Evolutionary conservation across 2,888 invertebrate species (phyloP).

Genomic region (Polylopha cassiicola): DNA sequence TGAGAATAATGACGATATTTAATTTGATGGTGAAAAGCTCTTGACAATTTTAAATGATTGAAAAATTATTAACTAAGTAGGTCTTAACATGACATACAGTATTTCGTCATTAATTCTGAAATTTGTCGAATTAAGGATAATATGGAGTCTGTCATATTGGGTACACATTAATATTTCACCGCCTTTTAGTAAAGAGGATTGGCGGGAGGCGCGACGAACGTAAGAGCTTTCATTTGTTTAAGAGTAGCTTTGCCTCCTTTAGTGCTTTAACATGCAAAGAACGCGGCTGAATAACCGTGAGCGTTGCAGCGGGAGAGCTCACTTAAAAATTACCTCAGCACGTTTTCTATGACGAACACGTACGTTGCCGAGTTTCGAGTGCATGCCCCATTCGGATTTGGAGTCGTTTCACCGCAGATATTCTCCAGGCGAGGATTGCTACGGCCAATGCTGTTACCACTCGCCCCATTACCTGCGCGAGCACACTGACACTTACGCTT

Average conservation of each 20-base stretch:
- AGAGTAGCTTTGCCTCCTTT: constrained; percentile 65
- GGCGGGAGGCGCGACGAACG: constrained; percentile 47
- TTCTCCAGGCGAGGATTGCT: constrained; percentile 52
- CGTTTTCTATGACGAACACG: constrained; percentile 72
- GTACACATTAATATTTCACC: constrained; percentile 63
- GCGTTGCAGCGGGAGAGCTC: constrained; percentile 68
- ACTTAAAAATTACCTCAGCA: constrained; percentile 70
- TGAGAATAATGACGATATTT: too few relatives aligned
- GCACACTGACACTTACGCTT: constrained; percentile 52
- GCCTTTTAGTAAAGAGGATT: constrained; percentile 66
- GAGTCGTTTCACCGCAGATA: constrained; percentile 40
- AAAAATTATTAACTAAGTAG: too few relatives aligned
- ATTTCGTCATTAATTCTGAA: too few relatives aligned
- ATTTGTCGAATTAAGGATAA: too few relatives aligned
- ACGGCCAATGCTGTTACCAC: constrained; percentile 66
- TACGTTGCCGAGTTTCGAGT: constrained; percentile 47
- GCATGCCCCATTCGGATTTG: constrained; percentile 57
- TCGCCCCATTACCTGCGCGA: constrained; percentile 54
- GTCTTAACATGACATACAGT: too few relatives aligned
- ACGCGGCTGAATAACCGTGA: constrained; percentile 62
- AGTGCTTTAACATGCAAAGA: constrained; percentile 61
- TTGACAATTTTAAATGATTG: too few relatives aligned
- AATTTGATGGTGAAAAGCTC: too few relatives aligned
- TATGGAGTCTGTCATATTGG: constrained; percentile 40
- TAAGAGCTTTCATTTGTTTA: constrained; percentile 72